Evolutionary conservation across 2,797 vertebrate genomes (phyloP), one percentile per base, ranked within the genome.

Genomic region (Carapus acus): DNA sequence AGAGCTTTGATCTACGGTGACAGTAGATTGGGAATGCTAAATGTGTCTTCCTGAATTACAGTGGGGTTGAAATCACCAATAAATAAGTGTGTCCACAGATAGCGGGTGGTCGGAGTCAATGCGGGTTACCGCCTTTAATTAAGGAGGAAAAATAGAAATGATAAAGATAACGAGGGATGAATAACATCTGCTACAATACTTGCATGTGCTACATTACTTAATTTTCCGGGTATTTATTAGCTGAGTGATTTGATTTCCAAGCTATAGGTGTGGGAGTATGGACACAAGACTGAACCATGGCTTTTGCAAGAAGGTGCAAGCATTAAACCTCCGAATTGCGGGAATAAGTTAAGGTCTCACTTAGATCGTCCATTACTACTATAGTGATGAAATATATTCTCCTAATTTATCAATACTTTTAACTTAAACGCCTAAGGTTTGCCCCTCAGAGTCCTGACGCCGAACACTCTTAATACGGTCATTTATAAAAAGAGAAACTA

Each of bases 1-100:
- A 6, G 7, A 42, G 70, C 86, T 89, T 88, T 88, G 84, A 87
- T 85, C 84, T 83, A 66, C 46, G 43, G 62, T 57, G 77, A 48
- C 66, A 58, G 48, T 21, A 47, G 58, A 69, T 69, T 59, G 64
- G 70, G 78, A 83, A 78, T 85, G 74, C 85, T 83, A 78, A 83
- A 83, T 79, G 65, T 66, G 39, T 33, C 58, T 39, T 76, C 68
- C 65, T 76, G 73, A 79, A 83, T 86, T 85, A 82, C 74, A 83
- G 65, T 65, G 70, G 63, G 76, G 82, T 79, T 85, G 65, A 81
- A 77, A 75, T 58, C 73, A 72, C 58, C 46, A 70, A 82, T 79
- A 58, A 79, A 79, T 71, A 75, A 80, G 52, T 34, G 47, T 51
- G 57, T 57, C 52, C 41, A 65, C 19, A 49, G 61, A 47, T 62